Base-by-base conservation (phyloP, 2,797 vertebrate genomes). In the Crenuchus spilurus region DNA sequence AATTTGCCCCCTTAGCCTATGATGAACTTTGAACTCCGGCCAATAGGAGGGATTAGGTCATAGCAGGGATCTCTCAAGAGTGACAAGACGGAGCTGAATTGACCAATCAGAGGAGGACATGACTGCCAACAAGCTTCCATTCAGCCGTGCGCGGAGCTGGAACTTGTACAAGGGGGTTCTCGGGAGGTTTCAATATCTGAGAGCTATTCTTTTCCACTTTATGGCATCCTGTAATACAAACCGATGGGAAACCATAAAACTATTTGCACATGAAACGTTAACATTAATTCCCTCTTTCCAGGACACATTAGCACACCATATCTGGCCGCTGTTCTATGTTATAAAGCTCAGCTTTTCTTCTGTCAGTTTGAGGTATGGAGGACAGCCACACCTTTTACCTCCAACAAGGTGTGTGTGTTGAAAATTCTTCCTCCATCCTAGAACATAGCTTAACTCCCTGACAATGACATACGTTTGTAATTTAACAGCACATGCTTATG, bases 201-300 rank as follows among this genome's bases (percentile, higher is more conserved):
- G 88, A 90, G 16, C 81, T 83, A 76, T 24, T 67, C 65, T 64
- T 61, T 51, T 61, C 60, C 49, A 55, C 83, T 86, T 87, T 73
- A 81, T 67, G 87, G 66, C 75, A 52, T 80, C 76, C 78, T 84
- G 87, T 85, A 92, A 90, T 73, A 85, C 84, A 88, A 91, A 82
- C 82, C 83, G 74, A 77, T 80, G 82, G 82, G 75, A 90, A 83
- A 85, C 72, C 49, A 83, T 81, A 88, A 86, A 91, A 88, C 82
- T 82, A 88, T 93, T 90, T 91, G 83, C 84, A 87, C 88, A 91
- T 83, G 85, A 90, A 83, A 82, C 86, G 70, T 91, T 89, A 88
- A 90, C 92, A 89, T 86, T 77, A 90, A 90, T 85, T 89, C 84
- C 77, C 63, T 76, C 87, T 91, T 74, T 89, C 79, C 73, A 88